A percentile compares a stretch with the other conserved stretches of the same genome.
phyloP scores from a whole-genome alignment of 1,140 invertebrate species.

The Apis florea region DNA sequence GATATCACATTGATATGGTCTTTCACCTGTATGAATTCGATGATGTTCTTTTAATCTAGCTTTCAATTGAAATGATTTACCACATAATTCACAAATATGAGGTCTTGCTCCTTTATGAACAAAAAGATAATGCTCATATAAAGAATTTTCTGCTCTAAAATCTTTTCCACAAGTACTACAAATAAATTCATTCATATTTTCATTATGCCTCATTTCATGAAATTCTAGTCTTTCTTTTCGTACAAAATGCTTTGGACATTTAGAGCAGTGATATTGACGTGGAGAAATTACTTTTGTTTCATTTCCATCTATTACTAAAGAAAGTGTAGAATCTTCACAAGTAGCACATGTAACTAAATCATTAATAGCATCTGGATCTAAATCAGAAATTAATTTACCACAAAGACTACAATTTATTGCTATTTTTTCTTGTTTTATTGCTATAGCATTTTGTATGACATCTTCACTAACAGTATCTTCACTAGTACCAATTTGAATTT shows the following conservation, averaged over 20 bases:
- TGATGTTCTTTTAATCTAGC: conserved; percentile 61
- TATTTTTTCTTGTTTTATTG: conserved; percentile 12
- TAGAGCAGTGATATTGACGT: conserved; percentile 63
- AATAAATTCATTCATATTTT: conserved; percentile 64
- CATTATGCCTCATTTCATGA: conserved; percentile 65
- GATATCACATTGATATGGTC: conserved; percentile 59
- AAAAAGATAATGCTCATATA: conserved; percentile 66
- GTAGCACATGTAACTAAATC: conserved; percentile 53
- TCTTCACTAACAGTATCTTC: conserved; percentile 15
- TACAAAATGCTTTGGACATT: conserved; percentile 63
- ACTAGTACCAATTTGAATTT: conserved; percentile 24
- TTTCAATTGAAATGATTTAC: conserved; percentile 66
- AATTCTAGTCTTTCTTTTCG: conserved; percentile 65
- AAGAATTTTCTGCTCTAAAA: conserved; percentile 63
- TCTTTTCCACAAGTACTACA: conserved; percentile 67
- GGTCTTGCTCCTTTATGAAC: conserved; percentile 66
- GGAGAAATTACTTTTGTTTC: conserved; percentile 57
- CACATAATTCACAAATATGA: conserved; percentile 64
- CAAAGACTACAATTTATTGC: conserved; percentile 59
- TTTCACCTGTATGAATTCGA: conserved; percentile 63
- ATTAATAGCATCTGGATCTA: conserved; percentile 57
- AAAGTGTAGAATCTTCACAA: conserved; percentile 55
- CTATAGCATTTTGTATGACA: conserved; percentile 24
- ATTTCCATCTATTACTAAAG: conserved; percentile 57
- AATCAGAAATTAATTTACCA: conserved; percentile 52